Evolutionary conservation across 2,797 vertebrate species (phyloP).

Genomic region (Myotis vivesi): DNA sequence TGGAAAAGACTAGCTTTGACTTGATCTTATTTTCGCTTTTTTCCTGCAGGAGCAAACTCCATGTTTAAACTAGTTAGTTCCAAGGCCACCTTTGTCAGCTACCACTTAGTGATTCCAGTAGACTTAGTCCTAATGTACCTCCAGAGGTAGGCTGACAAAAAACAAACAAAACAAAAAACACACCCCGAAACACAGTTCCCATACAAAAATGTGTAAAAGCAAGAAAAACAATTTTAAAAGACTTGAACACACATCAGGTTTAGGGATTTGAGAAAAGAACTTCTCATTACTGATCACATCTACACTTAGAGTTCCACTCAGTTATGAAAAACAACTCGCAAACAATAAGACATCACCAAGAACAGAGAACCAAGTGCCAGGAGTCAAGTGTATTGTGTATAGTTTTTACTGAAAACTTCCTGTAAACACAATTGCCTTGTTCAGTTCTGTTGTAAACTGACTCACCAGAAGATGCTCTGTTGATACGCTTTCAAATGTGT

Average conservation of each 20-base stretch:
- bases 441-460: conserved; percentile 71
- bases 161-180: too few species aligned
- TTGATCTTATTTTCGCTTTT: neutral
- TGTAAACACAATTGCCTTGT: conserved; percentile 74
- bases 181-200: neutral
- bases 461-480: conserved; percentile 68
- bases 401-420: conserved; percentile 50
- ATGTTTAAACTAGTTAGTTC: neutral
- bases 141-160: neutral
- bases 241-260: neutral
- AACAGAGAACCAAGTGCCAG: neutral
- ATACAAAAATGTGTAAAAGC: neutral
- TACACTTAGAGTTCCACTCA: neutral
- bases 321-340: neutral
- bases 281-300: neutral
- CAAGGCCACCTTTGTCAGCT: neutral
- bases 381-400: conserved; percentile 3
- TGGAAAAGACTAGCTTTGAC: conserved; percentile 23
- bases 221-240: neutral
- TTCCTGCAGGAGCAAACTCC: neutral
- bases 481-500: conserved; percentile 77
- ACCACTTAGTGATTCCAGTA: neutral
- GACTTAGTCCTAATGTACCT: neutral
- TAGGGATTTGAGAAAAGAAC: neutral
- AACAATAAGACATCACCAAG: neutral